phyloP scores from a whole-genome alignment of 2,888 invertebrate species.

The Dascillus cervinus region DNA sequence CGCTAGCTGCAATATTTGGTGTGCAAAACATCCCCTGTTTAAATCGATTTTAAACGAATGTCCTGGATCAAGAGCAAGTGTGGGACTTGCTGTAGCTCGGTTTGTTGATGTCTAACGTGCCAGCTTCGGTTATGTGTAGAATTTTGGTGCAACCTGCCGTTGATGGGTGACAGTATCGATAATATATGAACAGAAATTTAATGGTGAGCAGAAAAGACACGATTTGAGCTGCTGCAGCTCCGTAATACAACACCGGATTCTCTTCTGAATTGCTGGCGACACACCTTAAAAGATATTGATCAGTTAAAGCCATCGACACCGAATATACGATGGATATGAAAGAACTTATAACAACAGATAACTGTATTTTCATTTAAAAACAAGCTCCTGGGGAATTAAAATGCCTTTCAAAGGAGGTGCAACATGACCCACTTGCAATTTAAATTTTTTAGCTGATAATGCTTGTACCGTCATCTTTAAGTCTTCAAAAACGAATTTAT shows the following conservation, averaged over 20 bases:
- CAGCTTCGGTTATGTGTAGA: slow-evolving; percentile 27
- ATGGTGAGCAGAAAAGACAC: slow-evolving; percentile 38
- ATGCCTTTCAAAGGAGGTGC: no score
- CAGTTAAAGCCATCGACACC: no score
- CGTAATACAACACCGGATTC: slow-evolving; percentile 40
- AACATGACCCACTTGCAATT: no score
- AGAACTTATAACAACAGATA: no score
- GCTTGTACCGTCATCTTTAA: no score
- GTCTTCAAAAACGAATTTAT: no score
- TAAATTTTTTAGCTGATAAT: no score
- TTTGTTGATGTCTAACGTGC: slow-evolving; percentile 32
- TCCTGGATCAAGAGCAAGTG: slow-evolving; percentile 34
- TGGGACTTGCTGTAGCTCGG: slow-evolving; percentile 40
- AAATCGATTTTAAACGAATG: slow-evolving; percentile 27
- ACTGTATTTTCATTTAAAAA: no score
- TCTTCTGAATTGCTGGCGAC: slow-evolving; percentile 38
- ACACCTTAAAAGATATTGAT: slow-evolving; percentile 40
- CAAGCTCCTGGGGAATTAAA: no score
- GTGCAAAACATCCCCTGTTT: no score
- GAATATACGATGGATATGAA: no score
- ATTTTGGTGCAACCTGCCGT: slow-evolving; percentile 28
- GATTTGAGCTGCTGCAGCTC: slow-evolving; percentile 39
- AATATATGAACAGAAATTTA: slow-evolving; percentile 40
- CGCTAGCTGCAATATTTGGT: no score
- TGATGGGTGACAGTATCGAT: slow-evolving; percentile 43